Evolutionary conservation across 1,140 invertebrate species (phyloP).

Genomic region (Bilobella aurantiaca): DNA sequence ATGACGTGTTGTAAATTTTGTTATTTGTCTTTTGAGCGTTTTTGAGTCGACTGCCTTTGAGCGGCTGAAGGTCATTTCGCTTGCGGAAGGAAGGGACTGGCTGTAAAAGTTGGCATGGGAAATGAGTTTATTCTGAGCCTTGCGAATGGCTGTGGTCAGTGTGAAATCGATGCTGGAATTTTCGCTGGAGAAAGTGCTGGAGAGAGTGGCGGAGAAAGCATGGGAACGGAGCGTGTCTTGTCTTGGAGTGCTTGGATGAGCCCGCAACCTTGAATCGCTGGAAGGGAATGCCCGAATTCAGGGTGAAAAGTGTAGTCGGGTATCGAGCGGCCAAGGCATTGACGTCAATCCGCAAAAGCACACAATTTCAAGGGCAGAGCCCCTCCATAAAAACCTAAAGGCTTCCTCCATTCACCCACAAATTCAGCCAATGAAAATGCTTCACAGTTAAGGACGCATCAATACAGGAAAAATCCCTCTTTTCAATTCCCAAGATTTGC

Average conservation of each 20-base stretch:
- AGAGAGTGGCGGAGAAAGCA: no score
- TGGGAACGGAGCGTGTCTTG: neutral
- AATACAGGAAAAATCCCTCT: no score
- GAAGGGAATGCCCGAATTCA: slow-evolving; percentile 14
- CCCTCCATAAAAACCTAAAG: slow-evolving; percentile 22
- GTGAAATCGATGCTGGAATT: neutral
- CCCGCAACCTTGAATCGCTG: neutral
- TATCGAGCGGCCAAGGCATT: slow-evolving; percentile 21
- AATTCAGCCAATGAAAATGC: neutral
- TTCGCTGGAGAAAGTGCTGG: no score
- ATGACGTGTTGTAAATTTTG: no score
- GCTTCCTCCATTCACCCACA: neutral
- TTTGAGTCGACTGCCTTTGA: no score
- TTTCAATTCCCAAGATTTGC: slow-evolving; percentile 3
- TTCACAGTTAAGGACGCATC: no score
- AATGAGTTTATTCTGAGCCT: neutral
- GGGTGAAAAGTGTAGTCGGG: slow-evolving; percentile 4
- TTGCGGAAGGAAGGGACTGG: neutral
- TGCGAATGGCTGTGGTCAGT: neutral
- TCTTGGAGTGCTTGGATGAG: neutral
- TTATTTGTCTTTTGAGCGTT: no score
- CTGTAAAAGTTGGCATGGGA: neutral
- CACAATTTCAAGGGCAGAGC: slow-evolving; percentile 31
- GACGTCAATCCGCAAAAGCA: slow-evolving; percentile 26
- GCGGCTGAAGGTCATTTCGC: neutral